Evolutionary conservation across 2,113 vertebrate genomes (phyloP).

Genomic region (Papio anubis): DNA sequence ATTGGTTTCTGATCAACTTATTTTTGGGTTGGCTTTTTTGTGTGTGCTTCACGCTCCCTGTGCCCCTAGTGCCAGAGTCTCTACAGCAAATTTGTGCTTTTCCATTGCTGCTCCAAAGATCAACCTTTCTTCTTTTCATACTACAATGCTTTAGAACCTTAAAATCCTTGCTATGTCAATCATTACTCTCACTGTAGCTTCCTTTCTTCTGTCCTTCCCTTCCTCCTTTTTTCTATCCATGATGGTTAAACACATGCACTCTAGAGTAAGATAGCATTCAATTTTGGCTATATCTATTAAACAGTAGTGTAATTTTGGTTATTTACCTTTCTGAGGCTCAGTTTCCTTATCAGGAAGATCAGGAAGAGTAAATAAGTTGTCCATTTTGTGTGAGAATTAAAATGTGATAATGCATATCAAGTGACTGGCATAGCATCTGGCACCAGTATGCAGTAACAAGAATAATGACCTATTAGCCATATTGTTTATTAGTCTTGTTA

Average conservation of each 20-base stretch:
- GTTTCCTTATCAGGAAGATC: not conserved
- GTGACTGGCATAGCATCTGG: not conserved
- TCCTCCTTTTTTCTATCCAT: not conserved
- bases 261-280: not conserved
- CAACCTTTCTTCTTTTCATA: not conserved
- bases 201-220: not conserved
- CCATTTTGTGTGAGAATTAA: not conserved
- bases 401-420: not conserved
- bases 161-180: not conserved
- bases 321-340: conserved; percentile 5
- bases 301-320: not conserved
- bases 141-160: not conserved
- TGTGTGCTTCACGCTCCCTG: not conserved
- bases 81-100: not conserved
- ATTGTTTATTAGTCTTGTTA: not conserved
- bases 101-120: not conserved
- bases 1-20: not conserved
- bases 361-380: too few relatives aligned
- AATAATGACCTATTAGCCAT: not conserved
- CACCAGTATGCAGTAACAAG: not conserved
- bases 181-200: not conserved
- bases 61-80: not conserved
- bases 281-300: not conserved
- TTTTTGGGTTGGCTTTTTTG: not conserved
- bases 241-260: not conserved